Conservation (phyloP, 30 jellyfish, hydroid and myxozoan species). For the Morbakka virulenta region DNA sequence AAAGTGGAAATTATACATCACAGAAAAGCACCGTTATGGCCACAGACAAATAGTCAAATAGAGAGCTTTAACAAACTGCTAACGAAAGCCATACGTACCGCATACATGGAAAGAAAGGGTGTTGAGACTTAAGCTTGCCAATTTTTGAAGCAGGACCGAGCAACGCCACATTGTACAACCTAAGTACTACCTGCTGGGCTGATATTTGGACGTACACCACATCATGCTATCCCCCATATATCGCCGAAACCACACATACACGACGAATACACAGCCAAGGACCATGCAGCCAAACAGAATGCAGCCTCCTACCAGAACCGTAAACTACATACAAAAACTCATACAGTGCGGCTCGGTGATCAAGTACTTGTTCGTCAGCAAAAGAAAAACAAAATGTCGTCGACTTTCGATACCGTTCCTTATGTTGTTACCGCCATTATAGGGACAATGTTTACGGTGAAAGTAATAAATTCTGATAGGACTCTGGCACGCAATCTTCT, state of each 20-base stretch:
- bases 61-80: not conserved
- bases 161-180: too few species aligned
- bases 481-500: too few species aligned
- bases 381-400: too few species aligned
- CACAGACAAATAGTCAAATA: not conserved
- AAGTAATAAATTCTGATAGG: not conserved
- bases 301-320: too few species aligned
- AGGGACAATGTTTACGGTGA: not conserved
- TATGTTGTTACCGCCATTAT: not conserved
- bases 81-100: not conserved
- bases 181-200: too few species aligned
- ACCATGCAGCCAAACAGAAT: too few species aligned
- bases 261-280: too few species aligned
- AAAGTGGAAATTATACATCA: not conserved
- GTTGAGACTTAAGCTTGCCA: not conserved
- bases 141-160: not conserved
- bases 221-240: too few species aligned
- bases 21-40: not conserved
- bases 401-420: not conserved
- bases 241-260: too few species aligned
- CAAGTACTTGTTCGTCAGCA: too few species aligned
- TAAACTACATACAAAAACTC: slow-evolving; percentile 10
- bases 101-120: not conserved
- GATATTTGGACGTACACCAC: too few species aligned
- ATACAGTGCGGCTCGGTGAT: slow-evolving; percentile 15